Evolutionary conservation across 2,888 invertebrate genomes (phyloP).

Genomic region (Odontocolon sp.): DNA sequence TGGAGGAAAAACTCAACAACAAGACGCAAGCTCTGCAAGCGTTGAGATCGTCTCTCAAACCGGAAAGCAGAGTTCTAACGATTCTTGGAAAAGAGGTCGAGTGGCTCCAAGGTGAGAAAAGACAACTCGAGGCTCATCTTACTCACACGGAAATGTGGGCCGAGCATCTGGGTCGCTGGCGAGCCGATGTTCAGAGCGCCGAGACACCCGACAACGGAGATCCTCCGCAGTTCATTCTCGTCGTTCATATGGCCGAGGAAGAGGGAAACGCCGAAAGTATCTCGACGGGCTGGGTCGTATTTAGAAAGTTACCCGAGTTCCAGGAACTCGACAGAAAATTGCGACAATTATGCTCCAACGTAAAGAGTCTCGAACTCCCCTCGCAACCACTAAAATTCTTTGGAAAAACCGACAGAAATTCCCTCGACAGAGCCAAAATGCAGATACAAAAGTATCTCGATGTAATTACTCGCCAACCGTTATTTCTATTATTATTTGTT

Average conservation of each 20-base stretch:
- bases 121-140: constrained; percentile 91
- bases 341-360: constrained; percentile 89
- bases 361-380: constrained; percentile 92
- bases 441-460: constrained; percentile 93
- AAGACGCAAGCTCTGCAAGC: constrained; percentile 92
- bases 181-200: constrained; percentile 91
- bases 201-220: constrained; percentile 87
- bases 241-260: constrained; percentile 89
- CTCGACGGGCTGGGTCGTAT: constrained; percentile 87
- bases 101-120: constrained; percentile 89
- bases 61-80: constrained; percentile 90
- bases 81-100: constrained; percentile 93
- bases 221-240: constrained; percentile 88
- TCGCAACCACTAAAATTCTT: constrained; percentile 92
- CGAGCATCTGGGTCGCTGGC: constrained; percentile 93
- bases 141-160: constrained; percentile 94
- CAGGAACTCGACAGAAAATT: constrained; percentile 92
- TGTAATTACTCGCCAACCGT: no score
- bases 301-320: constrained; percentile 84
- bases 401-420: constrained; percentile 90
- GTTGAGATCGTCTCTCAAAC: constrained; percentile 89
- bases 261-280: constrained; percentile 84
- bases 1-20: constrained; percentile 92
- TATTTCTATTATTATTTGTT: no score
- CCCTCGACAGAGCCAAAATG: constrained; percentile 90